Base-by-base conservation (phyloP, 1,140 invertebrate genomes). In the Myzus persicae region DNA sequence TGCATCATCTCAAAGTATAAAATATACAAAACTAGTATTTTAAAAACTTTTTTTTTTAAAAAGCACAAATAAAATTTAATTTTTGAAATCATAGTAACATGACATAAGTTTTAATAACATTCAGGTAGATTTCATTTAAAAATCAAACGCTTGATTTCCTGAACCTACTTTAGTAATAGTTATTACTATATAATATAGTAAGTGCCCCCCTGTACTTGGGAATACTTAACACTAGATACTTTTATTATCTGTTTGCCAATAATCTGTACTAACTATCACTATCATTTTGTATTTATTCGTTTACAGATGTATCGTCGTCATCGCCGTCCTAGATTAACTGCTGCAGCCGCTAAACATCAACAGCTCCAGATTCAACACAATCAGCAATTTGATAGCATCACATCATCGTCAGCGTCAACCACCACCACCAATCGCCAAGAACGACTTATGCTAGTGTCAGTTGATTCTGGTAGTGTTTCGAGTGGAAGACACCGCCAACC, bases 321-420 rank as follows among this genome's bases (percentile, higher is more conserved):
- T 18, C 51, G 89, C 7, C 89, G 51, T 0, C 51, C 89, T 31
- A 59, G n/a, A 48, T 88, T 88, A 36, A 48, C 44, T 22, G 44
- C n/a, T 9, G n/a, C 38, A 46, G 59, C 38, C 24, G 36, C 81
- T 42, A 48, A 82, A 38, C n/a, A 93, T 48, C 48, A 81, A 51
- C 59, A 91, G 20, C 18, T 54, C 26, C 59, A 81, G 31, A 44
- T 44, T 18, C 44, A 84, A 7, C n/a, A 54, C 14, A n/a, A 84
- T 48, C 91, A 93, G 54, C 91, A 93, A 42, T 93, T 93, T 42
- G 91, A 93, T 11, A 93, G 11, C n/a, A 84, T 82, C 22, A 51
- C 91, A n/a, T 51, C 42, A 8, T 82, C 81, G 2, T 93, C 91
- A 7, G 8, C 81, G 22, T 51, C 54, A 24, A 40, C 36, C 22